These are phyloP conservation scores for Electrona antarctica DNA, from an alignment of 2,113 vertebrate genomes.

Conservation along the genomic window DNA sequence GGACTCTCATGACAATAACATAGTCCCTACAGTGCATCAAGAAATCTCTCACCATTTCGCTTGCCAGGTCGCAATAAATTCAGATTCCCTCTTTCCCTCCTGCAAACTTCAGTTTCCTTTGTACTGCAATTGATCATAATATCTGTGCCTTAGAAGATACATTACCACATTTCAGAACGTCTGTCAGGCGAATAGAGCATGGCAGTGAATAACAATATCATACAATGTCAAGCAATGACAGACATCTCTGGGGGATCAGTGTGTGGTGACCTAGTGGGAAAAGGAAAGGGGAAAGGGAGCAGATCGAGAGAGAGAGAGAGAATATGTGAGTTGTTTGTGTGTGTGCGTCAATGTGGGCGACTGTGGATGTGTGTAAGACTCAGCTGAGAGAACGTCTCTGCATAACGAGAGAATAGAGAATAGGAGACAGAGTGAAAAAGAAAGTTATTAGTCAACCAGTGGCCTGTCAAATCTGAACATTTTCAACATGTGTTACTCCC, in stretches of 20 bases:
- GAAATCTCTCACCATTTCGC: too few species aligned
- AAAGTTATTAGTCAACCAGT: too few species aligned
- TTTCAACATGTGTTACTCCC: too few species aligned
- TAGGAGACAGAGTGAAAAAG: too few species aligned
- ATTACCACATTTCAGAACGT: constrained; percentile 37
- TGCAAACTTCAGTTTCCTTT: constrained; percentile 27
- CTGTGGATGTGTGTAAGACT: too few species aligned
- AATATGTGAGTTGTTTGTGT: constrained; percentile 2
- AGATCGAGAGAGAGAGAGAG: background rate
- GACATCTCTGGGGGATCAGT: constrained; percentile 34
- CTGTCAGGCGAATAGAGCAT: constrained; percentile 42
- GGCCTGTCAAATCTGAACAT: too few species aligned
- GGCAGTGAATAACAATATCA: constrained; percentile 64
- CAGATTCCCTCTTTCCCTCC: background rate
- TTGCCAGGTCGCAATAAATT: too few species aligned
- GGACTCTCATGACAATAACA: too few species aligned
- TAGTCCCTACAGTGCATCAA: too few species aligned
- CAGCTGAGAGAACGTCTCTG: too few species aligned
- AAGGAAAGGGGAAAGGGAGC: background rate
- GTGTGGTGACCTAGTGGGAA: constrained; percentile 11
- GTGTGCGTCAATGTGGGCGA: too few species aligned
- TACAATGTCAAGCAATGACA: constrained; percentile 70
- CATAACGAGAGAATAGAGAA: background rate
- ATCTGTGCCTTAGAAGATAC: constrained; percentile 22
- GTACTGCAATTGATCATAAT: constrained; percentile 40